Percentiles rank a stretch among this genome's conserved stretches.
Conservation (phyloP, 2,888 invertebrate genomes). For the Bedellia somnulentella region DNA sequence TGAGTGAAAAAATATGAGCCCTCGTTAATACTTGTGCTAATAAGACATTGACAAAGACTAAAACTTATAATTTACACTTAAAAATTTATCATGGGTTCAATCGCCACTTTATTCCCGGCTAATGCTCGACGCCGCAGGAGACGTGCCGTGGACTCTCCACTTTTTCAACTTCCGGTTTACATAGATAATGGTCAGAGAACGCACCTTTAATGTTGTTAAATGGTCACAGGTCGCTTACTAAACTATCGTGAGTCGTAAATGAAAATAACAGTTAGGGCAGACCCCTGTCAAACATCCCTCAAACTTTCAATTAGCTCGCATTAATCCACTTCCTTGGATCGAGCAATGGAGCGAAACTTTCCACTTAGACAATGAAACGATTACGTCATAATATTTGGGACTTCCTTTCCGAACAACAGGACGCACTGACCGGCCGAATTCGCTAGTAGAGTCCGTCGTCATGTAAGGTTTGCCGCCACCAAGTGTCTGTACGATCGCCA, state of each 20-base stretch:
- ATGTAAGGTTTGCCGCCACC: no score
- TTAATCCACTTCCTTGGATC: constrained; percentile 37
- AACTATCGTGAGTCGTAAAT: constrained; percentile 22
- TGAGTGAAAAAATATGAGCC: no score
- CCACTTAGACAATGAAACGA: constrained; percentile 31
- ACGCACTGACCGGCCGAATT: no score
- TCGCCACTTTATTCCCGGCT: constrained; percentile 40
- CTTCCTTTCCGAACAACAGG: constrained; percentile 39
- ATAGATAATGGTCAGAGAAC: constrained; percentile 44
- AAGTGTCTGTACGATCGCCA: constrained; percentile 20
- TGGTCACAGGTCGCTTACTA: constrained; percentile 34
- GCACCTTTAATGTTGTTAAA: constrained; percentile 46
- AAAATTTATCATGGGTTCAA: constrained; percentile 40
- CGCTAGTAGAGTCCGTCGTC: no score
- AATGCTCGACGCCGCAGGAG: constrained; percentile 30
- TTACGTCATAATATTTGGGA: constrained; percentile 32
- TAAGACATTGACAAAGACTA: no score
- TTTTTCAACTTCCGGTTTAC: constrained; percentile 47
- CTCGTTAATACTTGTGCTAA: no score
- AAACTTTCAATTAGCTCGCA: constrained; percentile 32
- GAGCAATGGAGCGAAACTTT: constrained; percentile 21
- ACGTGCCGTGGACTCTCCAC: constrained; percentile 33
- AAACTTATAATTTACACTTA: constrained; percentile 1
- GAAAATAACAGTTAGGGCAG: constrained; percentile 2
- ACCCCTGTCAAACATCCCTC: constrained; percentile 4